Percentiles rank a stretch among this genome's conserved stretches.
These are phyloP conservation scores for Delphinus delphis DNA, from an alignment of 2,113 vertebrate genomes.

Conservation along the genomic window DNA sequence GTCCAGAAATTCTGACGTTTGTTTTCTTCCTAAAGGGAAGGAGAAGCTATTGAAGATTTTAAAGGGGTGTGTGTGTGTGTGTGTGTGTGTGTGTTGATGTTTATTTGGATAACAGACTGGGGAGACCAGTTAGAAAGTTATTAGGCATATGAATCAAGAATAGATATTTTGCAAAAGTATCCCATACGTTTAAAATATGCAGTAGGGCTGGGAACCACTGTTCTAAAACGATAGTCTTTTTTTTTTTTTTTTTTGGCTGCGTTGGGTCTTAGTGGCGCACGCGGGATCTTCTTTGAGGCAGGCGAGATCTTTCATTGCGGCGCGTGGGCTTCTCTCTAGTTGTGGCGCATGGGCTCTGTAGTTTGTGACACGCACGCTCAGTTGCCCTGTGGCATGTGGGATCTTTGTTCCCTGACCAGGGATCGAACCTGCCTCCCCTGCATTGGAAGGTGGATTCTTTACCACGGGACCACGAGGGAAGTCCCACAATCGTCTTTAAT, in stretches of 20 bases:
- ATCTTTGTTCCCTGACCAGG: too few relatives aligned
- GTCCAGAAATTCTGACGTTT: conserved; percentile 16
- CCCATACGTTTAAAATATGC: conserved; percentile 41
- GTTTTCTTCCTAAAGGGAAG: conserved; percentile 31
- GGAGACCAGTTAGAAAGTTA: background rate
- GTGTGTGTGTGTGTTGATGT: background rate
- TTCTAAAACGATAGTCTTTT: conserved; percentile 40
- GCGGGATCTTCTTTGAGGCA: too few relatives aligned
- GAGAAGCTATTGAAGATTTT: background rate
- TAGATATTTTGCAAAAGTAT: conserved; percentile 45
- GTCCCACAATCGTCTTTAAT: background rate
- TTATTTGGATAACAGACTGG: background rate
- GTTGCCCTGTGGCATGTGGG: too few relatives aligned
- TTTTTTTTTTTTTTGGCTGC: too few relatives aligned
- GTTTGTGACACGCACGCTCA: too few relatives aligned
- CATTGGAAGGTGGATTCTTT: too few relatives aligned
- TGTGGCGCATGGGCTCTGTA: too few relatives aligned
- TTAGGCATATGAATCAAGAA: background rate
- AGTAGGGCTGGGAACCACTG: background rate
- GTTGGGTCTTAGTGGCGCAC: too few relatives aligned
- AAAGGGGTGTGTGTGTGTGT: background rate
- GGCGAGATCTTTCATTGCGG: too few relatives aligned
- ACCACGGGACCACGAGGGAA: too few relatives aligned
- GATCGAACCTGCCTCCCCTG: too few relatives aligned
- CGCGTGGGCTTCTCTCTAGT: too few relatives aligned